These are phyloP conservation scores for Lasioglossum oenotherae DNA, from an alignment of 2,888 invertebrate species.

Conservation along the genomic window DNA sequence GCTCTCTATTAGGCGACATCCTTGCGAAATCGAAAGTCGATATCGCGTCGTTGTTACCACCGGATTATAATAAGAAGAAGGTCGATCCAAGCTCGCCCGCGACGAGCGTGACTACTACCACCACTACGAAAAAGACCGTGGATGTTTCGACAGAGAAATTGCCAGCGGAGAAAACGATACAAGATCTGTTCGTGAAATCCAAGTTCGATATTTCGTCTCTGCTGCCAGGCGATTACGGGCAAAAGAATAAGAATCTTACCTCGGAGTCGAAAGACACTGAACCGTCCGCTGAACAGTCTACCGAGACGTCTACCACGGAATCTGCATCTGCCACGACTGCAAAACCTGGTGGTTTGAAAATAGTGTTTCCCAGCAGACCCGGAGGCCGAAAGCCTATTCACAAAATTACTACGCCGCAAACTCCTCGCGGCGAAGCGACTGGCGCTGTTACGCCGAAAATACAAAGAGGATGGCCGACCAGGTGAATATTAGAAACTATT, in stretches of 20 bases:
- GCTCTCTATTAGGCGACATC: slow-evolving; percentile 79
- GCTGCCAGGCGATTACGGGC: slow-evolving; percentile 87
- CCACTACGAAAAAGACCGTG: slow-evolving; percentile 51
- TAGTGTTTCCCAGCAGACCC: slow-evolving; percentile 93
- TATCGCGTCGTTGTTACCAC: slow-evolving; percentile 87
- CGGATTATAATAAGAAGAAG: slow-evolving; percentile 86
- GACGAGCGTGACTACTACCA: slow-evolving; percentile 62
- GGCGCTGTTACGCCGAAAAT: slow-evolving; percentile 88
- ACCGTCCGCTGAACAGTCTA: not conserved
- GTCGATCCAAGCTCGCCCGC: slow-evolving; percentile 15
- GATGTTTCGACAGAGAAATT: slow-evolving; percentile 67
- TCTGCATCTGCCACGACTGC: slow-evolving; percentile 83
- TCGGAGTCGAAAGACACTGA: slow-evolving; percentile 21
- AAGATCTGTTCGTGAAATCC: slow-evolving; percentile 80
- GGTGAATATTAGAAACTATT: slow-evolving; percentile 83
- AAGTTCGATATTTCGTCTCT: slow-evolving; percentile 84
- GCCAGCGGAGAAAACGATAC: slow-evolving; percentile 66
- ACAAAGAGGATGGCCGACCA: slow-evolving; percentile 93
- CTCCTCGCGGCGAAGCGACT: slow-evolving; percentile 85
- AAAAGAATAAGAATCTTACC: slow-evolving; percentile 74
- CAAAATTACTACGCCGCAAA: slow-evolving; percentile 86
- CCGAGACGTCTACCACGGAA: slow-evolving; percentile 77
- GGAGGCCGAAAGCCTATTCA: slow-evolving; percentile 87
- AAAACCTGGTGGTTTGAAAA: slow-evolving; percentile 86
- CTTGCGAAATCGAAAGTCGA: slow-evolving; percentile 83